Evolutionary conservation across 2,888 invertebrate genomes (phyloP).

Genomic region (Thymelicus acteon): DNA sequence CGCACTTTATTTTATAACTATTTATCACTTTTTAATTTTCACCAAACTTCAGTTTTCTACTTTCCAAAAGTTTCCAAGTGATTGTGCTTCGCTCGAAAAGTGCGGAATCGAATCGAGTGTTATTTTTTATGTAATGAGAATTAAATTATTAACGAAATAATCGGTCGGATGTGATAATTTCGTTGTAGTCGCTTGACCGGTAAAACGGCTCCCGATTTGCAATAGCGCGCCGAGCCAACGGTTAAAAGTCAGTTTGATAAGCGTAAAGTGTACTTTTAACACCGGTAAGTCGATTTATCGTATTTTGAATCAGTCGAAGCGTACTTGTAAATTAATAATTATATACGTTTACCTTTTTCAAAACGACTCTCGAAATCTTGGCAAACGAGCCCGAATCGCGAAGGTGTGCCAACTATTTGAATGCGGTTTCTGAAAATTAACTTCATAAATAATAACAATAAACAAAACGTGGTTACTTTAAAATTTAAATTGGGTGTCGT

Average conservation of each 20-base stretch:
- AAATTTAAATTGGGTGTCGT: conserved; percentile 20
- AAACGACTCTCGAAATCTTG: conserved; percentile 40
- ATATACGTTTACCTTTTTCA: conserved; percentile 32
- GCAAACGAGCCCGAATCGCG: conserved; percentile 37
- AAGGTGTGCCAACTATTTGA: conserved; percentile 40
- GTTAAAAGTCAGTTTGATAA: conserved; percentile 46
- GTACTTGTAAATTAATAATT: conserved; percentile 35
- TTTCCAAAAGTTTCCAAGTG: conserved; percentile 29
- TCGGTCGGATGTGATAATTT: conserved; percentile 56
- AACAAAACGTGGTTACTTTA: conserved; percentile 11
- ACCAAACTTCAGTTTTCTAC: neutral
- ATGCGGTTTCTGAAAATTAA: conserved; percentile 31
- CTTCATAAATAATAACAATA: conserved; percentile 37
- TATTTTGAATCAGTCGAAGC: conserved; percentile 23
- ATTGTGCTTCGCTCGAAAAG: conserved; percentile 25
- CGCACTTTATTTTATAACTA: conserved; percentile 2
- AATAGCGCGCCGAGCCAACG: conserved; percentile 48
- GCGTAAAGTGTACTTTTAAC: conserved; percentile 42
- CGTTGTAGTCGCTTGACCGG: conserved; percentile 54
- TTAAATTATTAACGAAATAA: conserved; percentile 50
- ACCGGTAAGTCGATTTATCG: conserved; percentile 43
- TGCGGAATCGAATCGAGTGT: conserved; percentile 27
- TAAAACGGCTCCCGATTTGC: conserved; percentile 56
- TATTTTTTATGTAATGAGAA: conserved; percentile 43
- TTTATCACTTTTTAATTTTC: conserved; percentile 20